These are phyloP conservation scores for Phaedon cochleariae DNA, from an alignment of 2,888 invertebrate species.

Conservation along the genomic window DNA sequence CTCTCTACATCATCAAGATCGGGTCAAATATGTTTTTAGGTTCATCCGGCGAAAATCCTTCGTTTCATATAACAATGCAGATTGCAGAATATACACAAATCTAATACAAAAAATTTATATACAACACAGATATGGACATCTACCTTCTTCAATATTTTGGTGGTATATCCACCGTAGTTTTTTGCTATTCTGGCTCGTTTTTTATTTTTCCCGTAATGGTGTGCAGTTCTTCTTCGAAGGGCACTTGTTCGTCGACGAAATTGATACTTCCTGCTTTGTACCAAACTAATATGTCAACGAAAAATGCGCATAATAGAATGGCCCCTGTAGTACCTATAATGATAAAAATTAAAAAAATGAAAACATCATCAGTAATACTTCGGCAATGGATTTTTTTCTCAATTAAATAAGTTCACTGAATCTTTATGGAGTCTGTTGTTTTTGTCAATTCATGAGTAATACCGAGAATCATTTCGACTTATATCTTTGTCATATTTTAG, in stretches of 20 bases:
- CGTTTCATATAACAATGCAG: neutral
- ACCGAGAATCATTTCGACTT: too few species aligned
- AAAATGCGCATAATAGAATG: constrained; percentile 85
- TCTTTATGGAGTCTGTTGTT: too few species aligned
- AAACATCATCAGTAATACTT: neutral
- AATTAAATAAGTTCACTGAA: too few species aligned
- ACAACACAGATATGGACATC: constrained; percentile 18
- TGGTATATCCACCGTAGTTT: constrained; percentile 41
- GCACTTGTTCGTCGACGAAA: constrained; percentile 69
- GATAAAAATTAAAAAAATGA: neutral
- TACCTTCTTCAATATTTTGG: constrained; percentile 15
- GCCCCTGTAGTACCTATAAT: constrained; percentile 83
- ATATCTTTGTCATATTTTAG: too few species aligned
- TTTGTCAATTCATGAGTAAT: too few species aligned
- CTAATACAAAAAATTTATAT: constrained; percentile 4
- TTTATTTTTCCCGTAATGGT: constrained; percentile 60
- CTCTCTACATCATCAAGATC: neutral
- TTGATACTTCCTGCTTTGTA: constrained; percentile 85
- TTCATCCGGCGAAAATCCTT: neutral
- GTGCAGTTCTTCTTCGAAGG: constrained; percentile 62
- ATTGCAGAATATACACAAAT: neutral
- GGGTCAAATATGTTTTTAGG: neutral
- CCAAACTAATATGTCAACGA: constrained; percentile 90
- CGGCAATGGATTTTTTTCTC: too few species aligned
- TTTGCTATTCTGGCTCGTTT: constrained; percentile 52